A percentile compares a stretch with the other conserved stretches of the same genome.
Evolutionary conservation across 1,140 invertebrate species (phyloP).

Genomic region (Diorhabda carinulata): DNA sequence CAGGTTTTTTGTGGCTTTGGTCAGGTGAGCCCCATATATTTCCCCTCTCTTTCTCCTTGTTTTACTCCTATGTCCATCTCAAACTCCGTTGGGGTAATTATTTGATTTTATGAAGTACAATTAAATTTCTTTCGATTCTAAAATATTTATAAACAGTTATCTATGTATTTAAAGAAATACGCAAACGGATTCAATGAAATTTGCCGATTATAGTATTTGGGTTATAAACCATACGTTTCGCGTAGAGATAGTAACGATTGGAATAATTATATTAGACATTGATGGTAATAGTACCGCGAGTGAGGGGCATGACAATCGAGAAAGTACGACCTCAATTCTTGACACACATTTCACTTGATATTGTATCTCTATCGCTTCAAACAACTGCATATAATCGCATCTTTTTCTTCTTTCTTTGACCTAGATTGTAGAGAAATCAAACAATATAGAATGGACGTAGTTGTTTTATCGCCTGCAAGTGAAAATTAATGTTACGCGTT

Average conservation of each 20-base stretch:
- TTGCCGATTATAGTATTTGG: background rate
- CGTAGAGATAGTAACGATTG: background rate
- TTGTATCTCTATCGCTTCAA: background rate
- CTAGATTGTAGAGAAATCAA: background rate
- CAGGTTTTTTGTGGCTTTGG: too few species aligned
- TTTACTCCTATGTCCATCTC: too few species aligned
- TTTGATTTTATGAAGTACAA: too few species aligned
- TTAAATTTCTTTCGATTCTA: too few species aligned
- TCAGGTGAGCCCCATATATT: too few species aligned
- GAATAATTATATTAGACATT: background rate
- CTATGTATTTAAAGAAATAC: too few species aligned
- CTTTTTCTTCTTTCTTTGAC: slow-evolving; percentile 2
- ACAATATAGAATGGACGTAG: background rate
- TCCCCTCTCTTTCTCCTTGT: too few species aligned
- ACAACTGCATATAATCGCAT: background rate
- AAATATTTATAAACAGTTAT: too few species aligned
- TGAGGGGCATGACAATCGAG: background rate
- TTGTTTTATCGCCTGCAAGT: background rate
- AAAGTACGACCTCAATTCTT: background rate
- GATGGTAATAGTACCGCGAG: background rate
- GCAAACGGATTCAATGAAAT: background rate
- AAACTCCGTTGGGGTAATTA: too few species aligned
- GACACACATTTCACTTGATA: slow-evolving; percentile 1
- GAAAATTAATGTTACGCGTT: background rate
- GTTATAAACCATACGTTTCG: background rate